Base-by-base conservation (phyloP, 1,140 invertebrate genomes). In the Panagrolaimus sp. region DNA sequence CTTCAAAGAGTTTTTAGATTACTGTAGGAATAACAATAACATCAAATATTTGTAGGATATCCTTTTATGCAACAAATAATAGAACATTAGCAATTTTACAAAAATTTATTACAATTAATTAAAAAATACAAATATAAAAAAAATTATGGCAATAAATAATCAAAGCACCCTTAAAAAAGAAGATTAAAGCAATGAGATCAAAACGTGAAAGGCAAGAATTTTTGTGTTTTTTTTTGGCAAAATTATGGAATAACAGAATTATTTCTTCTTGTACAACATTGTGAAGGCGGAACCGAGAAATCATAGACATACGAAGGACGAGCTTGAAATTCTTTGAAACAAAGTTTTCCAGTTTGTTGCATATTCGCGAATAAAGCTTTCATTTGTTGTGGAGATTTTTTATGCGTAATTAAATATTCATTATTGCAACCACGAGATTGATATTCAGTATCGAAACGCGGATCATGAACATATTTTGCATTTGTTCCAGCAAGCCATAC, bases 381-480 rank as follows among this genome's bases (percentile, higher is more conserved):
- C 65, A 88, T 86, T 65, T 86, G 86, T 90, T 86, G 82, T 9
- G 85, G 83, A 21, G 84, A 87, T 71, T 92, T 89, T 81, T 95
- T 96, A 79, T 98, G 95, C 8, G 90, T 89, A 2, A 97, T 88
- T 17, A 97, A 83, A 85, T 94, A 91, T 55, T 88, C 84, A 77
- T 94, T 90, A 10, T 88, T 88, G 82, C 94, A 98, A 1, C 94
- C 94, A 72, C 94, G 87, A 0, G 93, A 91, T 72, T 86, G 88
- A 84, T 90, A 96, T 82, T 93, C 91, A 0, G 94, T 97, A 81
- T 98, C 93, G 84, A 97, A 98, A 66, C 92, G 87, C 0, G 89
- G 85, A 82, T 97, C 94, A 83, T 98, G 95, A 48, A 91, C 88
- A 72, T 93, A 86, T 70, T 91, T 88, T n/a, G 96, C 88, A 72